Conservation (phyloP, 2,797 vertebrate species). For the Sphenodon punctatus region DNA sequence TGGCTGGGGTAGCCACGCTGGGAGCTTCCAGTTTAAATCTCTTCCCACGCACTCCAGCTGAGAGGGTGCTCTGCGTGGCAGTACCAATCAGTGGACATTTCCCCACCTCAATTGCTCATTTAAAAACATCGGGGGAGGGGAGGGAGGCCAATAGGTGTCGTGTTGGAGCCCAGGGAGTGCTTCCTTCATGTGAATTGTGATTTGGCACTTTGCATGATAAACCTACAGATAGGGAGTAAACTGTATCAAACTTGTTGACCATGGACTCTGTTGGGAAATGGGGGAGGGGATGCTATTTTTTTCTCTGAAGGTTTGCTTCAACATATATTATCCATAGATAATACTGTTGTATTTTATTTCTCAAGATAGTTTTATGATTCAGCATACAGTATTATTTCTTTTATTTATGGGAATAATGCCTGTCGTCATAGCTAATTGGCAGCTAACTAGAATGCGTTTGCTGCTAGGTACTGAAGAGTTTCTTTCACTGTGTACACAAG, state of each 20-base stretch:
- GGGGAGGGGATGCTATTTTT: neutral
- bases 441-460: neutral
- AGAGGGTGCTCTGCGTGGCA: too few species aligned
- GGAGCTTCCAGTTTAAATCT: too few species aligned
- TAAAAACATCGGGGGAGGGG: too few species aligned
- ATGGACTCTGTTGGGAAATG: neutral
- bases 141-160: too few species aligned
- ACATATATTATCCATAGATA: neutral
- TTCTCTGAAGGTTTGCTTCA: neutral
- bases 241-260: neutral
- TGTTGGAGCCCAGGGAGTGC: too few species aligned
- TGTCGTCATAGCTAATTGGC: slow-evolving; percentile 8
- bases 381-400: neutral
- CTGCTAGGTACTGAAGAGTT: slow-evolving; percentile 1
- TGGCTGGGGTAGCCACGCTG: too few species aligned
- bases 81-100: too few species aligned
- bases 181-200: too few species aligned
- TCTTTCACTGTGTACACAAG: neutral
- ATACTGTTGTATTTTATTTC: neutral
- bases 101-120: too few species aligned
- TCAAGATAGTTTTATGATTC: neutral
- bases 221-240: neutral
- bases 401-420: slow-evolving; percentile 10
- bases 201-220: too few species aligned
- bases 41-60: too few species aligned